Evolutionary conservation across 2,113 vertebrate species (phyloP).

Genomic region (Apteryx owenii): DNA sequence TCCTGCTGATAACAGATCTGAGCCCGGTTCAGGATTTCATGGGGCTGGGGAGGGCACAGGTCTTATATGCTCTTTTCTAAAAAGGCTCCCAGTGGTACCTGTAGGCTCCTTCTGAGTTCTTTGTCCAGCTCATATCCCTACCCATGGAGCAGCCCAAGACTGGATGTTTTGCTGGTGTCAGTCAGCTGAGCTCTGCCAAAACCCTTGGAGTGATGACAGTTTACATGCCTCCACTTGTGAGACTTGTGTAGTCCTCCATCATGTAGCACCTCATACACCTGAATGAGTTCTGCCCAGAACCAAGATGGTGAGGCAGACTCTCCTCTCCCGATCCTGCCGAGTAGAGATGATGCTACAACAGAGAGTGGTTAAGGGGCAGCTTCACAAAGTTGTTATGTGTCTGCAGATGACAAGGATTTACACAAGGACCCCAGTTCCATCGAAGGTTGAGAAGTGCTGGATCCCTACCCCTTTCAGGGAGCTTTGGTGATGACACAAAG

Average conservation of each 20-base stretch:
- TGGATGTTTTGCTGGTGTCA: neutral
- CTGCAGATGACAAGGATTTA: neutral
- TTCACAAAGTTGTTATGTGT: neutral
- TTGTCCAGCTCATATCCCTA: neutral
- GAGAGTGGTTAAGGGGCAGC: neutral
- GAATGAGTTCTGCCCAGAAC: fast-evolving
- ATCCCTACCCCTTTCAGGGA: neutral
- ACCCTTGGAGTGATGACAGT: neutral
- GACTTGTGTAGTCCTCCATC: neutral
- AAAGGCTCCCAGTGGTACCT: neutral
- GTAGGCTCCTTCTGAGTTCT: neutral
- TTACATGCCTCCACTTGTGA: neutral
- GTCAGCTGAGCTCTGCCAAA: neutral
- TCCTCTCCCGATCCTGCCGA: neutral
- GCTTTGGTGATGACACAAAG: neutral
- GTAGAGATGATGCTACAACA: neutral
- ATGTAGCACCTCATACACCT: neutral
- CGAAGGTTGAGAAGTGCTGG: neutral
- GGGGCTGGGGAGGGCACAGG: neutral
- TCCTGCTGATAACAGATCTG: neutral
- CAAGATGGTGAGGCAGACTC: neutral
- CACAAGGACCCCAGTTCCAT: neutral
- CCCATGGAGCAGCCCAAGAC: neutral
- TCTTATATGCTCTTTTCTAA: neutral
- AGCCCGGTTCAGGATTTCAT: neutral